Evolutionary conservation across 1,140 invertebrate species (phyloP).

Genomic region (Bicyclus anynana): DNA sequence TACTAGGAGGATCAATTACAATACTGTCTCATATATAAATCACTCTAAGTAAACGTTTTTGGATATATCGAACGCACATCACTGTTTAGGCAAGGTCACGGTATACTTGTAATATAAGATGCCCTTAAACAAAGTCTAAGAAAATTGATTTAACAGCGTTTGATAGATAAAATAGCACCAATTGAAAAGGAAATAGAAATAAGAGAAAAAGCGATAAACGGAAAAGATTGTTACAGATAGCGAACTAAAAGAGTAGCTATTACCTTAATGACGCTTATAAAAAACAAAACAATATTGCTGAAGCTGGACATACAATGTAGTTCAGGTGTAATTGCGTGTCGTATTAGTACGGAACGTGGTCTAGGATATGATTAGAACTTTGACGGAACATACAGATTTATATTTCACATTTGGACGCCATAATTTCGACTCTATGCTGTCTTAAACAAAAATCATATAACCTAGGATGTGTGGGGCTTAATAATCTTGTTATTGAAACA

Average conservation of each 20-base stretch:
- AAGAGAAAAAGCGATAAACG: conserved; percentile 19
- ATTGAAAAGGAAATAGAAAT: not conserved
- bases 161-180: not conserved
- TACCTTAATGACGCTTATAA: conserved; percentile 21
- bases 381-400: not conserved
- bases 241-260: conserved; percentile 22
- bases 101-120: too few relatives aligned
- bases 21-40: too few relatives aligned
- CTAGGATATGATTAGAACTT: conserved; percentile 16
- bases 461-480: too few relatives aligned
- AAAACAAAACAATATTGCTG: conserved; percentile 23
- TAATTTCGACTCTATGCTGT: too few relatives aligned
- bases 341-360: conserved; percentile 19
- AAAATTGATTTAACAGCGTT: not conserved
- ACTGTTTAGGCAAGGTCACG: too few relatives aligned
- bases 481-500: too few relatives aligned
- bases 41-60: too few relatives aligned
- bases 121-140: too few relatives aligned
- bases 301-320: conserved; percentile 15
- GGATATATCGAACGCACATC: too few relatives aligned
- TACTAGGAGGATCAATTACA: too few relatives aligned
- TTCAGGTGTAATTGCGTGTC: conserved; percentile 19
- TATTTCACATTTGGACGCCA: not conserved
- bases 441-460: too few relatives aligned
- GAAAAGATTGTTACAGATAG: conserved; percentile 27